Percentiles rank a stretch among this genome's conserved stretches.
phyloP scores from a whole-genome alignment of 2,888 invertebrate genomes.

The Platycheirus rosarum region DNA sequence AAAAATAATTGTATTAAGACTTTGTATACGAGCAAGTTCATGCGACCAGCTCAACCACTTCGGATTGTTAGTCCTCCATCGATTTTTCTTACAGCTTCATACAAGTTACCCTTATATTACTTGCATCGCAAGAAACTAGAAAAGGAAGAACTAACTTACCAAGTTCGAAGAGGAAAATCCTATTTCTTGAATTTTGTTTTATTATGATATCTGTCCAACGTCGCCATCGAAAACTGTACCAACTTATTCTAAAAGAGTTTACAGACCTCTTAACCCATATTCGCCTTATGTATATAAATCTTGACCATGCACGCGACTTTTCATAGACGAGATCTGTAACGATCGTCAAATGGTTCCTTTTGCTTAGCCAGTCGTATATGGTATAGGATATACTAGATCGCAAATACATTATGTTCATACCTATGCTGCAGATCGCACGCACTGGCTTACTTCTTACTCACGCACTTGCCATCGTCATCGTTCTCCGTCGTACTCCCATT shows the following conservation, averaged over 20 bases:
- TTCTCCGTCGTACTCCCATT: conserved; percentile 30
- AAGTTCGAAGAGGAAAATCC: conserved; percentile 19
- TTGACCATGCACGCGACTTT: conserved; percentile 60
- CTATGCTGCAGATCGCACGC: conserved; percentile 19
- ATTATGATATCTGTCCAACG: conserved; percentile 11
- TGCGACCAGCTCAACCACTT: too few relatives aligned
- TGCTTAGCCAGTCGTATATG: conserved; percentile 39
- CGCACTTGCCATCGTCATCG: not conserved
- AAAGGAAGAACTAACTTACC: conserved; percentile 3
- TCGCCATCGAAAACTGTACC: conserved; percentile 38
- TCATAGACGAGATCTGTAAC: conserved; percentile 62
- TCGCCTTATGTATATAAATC: conserved; percentile 63
- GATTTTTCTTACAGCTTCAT: too few relatives aligned
- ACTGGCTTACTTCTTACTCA: conserved; percentile 48
- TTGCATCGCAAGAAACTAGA: conserved; percentile 3
- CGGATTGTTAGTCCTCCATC: too few relatives aligned
- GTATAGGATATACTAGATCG: conserved; percentile 38
- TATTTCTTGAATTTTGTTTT: not conserved
- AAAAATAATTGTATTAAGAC: too few relatives aligned
- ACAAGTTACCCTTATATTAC: too few relatives aligned
- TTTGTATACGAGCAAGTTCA: too few relatives aligned
- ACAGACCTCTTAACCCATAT: conserved; percentile 73
- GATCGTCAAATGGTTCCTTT: conserved; percentile 48
- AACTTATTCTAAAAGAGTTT: conserved; percentile 60
- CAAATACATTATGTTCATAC: conserved; percentile 5